Evolutionary conservation across 23 tunicate species (phyloP).

Genomic region (Clavelina lepadiformis): DNA sequence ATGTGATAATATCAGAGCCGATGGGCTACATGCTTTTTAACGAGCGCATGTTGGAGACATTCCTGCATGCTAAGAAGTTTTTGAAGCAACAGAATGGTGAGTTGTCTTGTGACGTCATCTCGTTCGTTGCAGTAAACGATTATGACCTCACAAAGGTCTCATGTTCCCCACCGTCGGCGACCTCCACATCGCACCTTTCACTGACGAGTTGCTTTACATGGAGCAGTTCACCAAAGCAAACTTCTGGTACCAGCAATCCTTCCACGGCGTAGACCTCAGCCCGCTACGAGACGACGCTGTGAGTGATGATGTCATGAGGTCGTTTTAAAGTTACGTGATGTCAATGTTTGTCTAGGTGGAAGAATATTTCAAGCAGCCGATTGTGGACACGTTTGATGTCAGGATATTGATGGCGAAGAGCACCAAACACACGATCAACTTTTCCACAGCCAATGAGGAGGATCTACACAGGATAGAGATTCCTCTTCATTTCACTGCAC

Average conservation of each 20-base stretch:
- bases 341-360: slow-evolving; percentile 44
- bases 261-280: slow-evolving; percentile 96
- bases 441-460: slow-evolving; percentile 87
- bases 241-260: slow-evolving; percentile 99
- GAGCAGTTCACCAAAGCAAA: slow-evolving; percentile 99
- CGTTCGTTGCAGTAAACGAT: too few species aligned
- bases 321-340: not conserved
- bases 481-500: slow-evolving; percentile 83
- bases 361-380: slow-evolving; percentile 96
- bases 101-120: too few species aligned
- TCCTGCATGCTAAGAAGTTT: slow-evolving; percentile 95
- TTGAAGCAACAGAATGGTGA: slow-evolving; percentile 65
- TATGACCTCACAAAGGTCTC: slow-evolving; percentile 40
- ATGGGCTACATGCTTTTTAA: slow-evolving; percentile 99
- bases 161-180: slow-evolving; percentile 99
- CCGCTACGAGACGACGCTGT: slow-evolving; percentile 97
- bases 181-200: slow-evolving; percentile 91
- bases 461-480: slow-evolving; percentile 93
- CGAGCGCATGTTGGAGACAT: slow-evolving; percentile 98
- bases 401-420: slow-evolving; percentile 96
- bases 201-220: slow-evolving; percentile 95
- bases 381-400: slow-evolving; percentile 97
- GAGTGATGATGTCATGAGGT: slow-evolving; percentile 12
- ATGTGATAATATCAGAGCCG: slow-evolving; percentile 95
- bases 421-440: slow-evolving; percentile 86